Percentiles rank a stretch among this genome's conserved stretches.
Conservation (phyloP, 2,888 invertebrate species). For the Hirtodrosophila duncani region DNA sequence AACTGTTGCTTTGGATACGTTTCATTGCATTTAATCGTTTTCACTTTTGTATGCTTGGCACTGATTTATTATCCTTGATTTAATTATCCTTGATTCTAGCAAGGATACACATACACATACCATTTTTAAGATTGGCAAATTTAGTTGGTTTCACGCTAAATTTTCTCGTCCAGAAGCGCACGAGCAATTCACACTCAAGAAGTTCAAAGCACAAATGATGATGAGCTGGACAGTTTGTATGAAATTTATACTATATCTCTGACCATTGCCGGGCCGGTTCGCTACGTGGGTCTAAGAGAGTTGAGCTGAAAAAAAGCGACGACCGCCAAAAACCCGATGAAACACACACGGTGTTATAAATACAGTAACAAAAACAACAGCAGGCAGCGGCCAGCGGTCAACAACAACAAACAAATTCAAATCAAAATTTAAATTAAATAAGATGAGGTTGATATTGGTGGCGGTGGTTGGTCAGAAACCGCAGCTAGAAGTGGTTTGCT, state of each 20-base stretch:
- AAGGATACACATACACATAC: conserved; percentile 47
- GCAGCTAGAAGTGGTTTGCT: conserved; percentile 29
- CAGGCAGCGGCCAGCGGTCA: conserved; percentile 23
- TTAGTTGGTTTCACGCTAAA: conserved; percentile 37
- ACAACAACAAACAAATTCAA: conserved; percentile 56
- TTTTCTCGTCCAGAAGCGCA: conserved; percentile 62
- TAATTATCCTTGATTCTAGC: conserved; percentile 8
- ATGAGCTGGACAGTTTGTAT: conserved; percentile 73
- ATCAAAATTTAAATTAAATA: conserved; percentile 65
- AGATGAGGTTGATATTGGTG: conserved; percentile 29
- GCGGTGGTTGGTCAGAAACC: conserved; percentile 18
- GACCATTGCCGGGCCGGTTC: conserved; percentile 56
- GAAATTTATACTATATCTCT: conserved; percentile 77
- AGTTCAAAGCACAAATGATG: conserved; percentile 78
- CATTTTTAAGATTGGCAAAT: conserved; percentile 25
- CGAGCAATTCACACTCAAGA: conserved; percentile 72
- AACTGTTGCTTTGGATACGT: too few species aligned
- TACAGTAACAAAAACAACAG: conserved; percentile 51
- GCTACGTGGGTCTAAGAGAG: conserved; percentile 66
- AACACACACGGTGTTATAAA: conserved; percentile 53
- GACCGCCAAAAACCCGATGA: conserved; percentile 67
- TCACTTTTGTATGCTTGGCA: conserved; percentile 2
- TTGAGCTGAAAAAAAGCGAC: conserved; percentile 43
- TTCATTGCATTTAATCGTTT: conserved; percentile 1
- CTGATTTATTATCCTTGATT: conserved; percentile 17